Percentiles rank a stretch among this genome's conserved stretches.
These are phyloP conservation scores for Tubulanus polymorphus DNA, from an alignment of 2,888 invertebrate species.

Conservation along the genomic window DNA sequence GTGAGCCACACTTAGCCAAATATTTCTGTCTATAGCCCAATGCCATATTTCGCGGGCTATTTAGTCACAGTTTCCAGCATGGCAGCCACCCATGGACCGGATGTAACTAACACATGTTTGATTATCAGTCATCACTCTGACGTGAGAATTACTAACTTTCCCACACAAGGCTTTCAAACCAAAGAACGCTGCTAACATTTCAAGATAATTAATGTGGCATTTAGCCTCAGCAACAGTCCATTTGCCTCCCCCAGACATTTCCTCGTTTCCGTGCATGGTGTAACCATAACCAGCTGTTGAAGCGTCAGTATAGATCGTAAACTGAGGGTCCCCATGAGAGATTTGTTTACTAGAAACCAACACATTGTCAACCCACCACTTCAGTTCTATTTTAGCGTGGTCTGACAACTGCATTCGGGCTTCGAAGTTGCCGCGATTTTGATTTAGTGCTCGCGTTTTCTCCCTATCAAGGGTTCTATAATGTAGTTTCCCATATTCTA, in stretches of 20 bases:
- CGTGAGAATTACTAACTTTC: neutral
- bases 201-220: neutral
- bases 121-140: conserved; percentile 2
- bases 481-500: neutral
- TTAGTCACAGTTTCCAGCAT: neutral
- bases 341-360: too few species aligned
- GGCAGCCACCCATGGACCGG: conserved; percentile 5
- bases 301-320: neutral
- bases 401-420: neutral
- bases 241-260: conserved; percentile 6
- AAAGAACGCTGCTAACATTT: neutral
- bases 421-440: conserved; percentile 8
- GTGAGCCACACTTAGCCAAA: neutral
- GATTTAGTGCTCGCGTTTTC: neutral
- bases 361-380: conserved; percentile 2
- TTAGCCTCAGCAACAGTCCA: conserved; percentile 12
- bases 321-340: neutral
- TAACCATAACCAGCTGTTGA: neutral
- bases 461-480: conserved; percentile 2
- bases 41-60: conserved; percentile 4
- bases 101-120: conserved; percentile 4
- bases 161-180: neutral
- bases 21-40: conserved; percentile 3
- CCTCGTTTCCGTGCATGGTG: neutral
- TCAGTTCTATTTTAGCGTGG: neutral